A percentile compares a stretch with the other conserved stretches of the same genome.
Conservation (phyloP, 35 echinoderm and acorn worm species). For the Apostichopus californicus region DNA sequence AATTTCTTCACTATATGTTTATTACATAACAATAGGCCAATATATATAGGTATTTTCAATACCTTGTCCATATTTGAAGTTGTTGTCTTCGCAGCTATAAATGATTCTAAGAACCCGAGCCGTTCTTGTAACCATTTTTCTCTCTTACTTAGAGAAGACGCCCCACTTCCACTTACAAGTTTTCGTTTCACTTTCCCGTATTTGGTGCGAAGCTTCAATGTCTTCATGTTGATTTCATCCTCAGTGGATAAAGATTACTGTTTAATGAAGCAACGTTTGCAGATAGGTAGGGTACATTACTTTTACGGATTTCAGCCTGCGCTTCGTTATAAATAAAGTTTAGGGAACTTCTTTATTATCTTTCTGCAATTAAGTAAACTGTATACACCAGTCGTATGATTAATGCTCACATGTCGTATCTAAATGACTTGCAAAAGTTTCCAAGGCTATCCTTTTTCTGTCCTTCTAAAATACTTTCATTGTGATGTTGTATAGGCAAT, state of each 20-base stretch:
- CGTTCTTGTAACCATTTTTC: conserved; percentile 4
- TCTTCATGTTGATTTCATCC: conserved; percentile 2
- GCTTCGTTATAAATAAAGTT: too few relatives aligned
- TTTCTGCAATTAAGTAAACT: not conserved
- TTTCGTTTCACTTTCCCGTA: not conserved
- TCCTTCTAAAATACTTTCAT: not conserved
- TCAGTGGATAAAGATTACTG: too few relatives aligned
- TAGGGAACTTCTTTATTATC: too few relatives aligned
- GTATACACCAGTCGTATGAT: not conserved
- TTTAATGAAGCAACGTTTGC: too few relatives aligned
- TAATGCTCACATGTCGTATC: not conserved
- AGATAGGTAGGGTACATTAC: too few relatives aligned
- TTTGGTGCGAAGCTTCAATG: not conserved
- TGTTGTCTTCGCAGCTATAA: not conserved
- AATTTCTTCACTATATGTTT: too few relatives aligned
- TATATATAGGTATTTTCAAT: not conserved
- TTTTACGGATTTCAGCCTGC: too few relatives aligned
- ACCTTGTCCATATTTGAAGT: conserved; percentile 3
- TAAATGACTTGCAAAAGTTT: not conserved
- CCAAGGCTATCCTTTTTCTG: not conserved
- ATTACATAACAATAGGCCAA: too few relatives aligned
- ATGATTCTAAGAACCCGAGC: not conserved
- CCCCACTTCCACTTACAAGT: conserved; percentile 12
- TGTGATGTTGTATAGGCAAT: not conserved
- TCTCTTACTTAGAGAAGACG: not conserved